These are phyloP conservation scores for Archips xylosteana DNA, from an alignment of 2,888 invertebrate species.

Conservation along the genomic window DNA sequence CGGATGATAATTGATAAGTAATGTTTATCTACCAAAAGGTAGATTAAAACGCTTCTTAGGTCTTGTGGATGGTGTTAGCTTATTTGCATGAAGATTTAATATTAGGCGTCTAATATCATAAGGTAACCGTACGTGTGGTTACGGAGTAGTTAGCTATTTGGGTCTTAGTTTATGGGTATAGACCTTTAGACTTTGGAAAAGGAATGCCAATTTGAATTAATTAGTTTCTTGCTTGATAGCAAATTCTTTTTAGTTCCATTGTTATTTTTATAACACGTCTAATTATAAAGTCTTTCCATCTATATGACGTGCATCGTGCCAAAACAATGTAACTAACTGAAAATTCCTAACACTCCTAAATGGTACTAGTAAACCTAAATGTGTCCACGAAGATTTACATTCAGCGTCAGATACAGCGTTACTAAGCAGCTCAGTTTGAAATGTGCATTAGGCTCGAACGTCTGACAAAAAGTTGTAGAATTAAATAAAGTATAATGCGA, in stretches of 20 bases:
- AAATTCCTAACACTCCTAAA: not conserved
- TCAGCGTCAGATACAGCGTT: not conserved
- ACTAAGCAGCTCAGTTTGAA: not conserved
- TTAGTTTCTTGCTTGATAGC: too few relatives aligned
- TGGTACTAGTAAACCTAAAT: not conserved
- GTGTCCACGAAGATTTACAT: not conserved
- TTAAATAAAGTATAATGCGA: not conserved
- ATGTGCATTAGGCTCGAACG: not conserved
- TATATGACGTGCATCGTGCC: not conserved
- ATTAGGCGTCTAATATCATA: too few relatives aligned
- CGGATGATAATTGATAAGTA: too few relatives aligned
- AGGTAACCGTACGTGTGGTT: too few relatives aligned
- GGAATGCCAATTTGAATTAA: too few relatives aligned
- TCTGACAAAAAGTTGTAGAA: not conserved
- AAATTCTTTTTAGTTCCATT: not conserved
- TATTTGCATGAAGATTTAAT: too few relatives aligned
- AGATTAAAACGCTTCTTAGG: too few relatives aligned
- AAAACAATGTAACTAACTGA: not conserved
- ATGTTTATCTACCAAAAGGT: too few relatives aligned
- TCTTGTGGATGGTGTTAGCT: too few relatives aligned
- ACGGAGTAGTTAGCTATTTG: too few relatives aligned
- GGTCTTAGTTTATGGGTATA: too few relatives aligned
- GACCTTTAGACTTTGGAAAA: too few relatives aligned
- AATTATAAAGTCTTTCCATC: not conserved
- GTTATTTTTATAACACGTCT: not conserved